Conservation (phyloP, 2,113 vertebrate species). For the Alethe diademata region DNA sequence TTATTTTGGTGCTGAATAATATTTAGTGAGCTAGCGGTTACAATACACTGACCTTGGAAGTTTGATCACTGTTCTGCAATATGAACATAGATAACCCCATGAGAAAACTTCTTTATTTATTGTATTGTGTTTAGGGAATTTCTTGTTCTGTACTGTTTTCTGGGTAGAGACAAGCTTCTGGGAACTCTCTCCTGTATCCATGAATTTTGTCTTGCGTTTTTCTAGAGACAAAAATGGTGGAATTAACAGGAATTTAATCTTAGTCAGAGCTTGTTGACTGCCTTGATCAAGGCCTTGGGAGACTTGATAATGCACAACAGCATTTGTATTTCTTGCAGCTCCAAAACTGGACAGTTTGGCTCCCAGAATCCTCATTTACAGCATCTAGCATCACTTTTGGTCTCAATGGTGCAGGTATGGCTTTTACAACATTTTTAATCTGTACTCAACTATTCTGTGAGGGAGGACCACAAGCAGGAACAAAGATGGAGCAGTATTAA, state of each 20-base stretch:
- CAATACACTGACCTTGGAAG: too few relatives aligned
- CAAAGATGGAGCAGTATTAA: background rate
- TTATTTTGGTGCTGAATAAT: background rate
- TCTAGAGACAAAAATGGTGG: background rate
- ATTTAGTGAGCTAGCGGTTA: background rate
- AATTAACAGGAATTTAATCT: background rate
- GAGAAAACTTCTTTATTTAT: background rate
- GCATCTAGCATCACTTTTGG: background rate
- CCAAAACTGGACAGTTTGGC: background rate
- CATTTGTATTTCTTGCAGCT: background rate
- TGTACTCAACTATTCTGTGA: background rate
- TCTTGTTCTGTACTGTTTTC: background rate
- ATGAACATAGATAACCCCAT: background rate
- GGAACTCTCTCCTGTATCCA: background rate
- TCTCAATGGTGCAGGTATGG: background rate
- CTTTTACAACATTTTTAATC: background rate
- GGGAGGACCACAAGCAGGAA: background rate
- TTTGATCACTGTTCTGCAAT: background rate
- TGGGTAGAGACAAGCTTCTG: background rate
- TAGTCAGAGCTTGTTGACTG: conserved; percentile 21
- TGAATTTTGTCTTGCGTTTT: background rate
- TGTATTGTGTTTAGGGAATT: background rate
- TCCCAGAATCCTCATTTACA: background rate
- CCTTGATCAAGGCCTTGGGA: background rate
- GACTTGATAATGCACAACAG: background rate